Base-by-base conservation (phyloP, 1,140 invertebrate species). In the Diuraphis noxia region DNA sequence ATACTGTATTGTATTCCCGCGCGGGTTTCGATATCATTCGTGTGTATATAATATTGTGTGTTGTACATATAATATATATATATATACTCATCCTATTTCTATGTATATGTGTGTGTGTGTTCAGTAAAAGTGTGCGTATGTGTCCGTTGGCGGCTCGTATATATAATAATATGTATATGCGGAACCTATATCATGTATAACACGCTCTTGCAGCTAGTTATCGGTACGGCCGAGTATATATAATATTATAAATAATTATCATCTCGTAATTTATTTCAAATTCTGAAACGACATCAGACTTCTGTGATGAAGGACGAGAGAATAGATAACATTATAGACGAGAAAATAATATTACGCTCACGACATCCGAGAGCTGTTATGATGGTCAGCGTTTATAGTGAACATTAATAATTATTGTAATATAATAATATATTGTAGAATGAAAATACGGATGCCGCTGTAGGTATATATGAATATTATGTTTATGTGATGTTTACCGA, bases 21-120 rank as follows among this genome's bases (percentile, higher is more conserved):
- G 8, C 25, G n/a, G 43, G 43, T 86, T 86, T 86, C 85, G 85
- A 52, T 86, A 86, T 86, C 84, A 49, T 85, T 85, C 41, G 82
- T 46, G 30, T 34, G 72, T 79, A 79, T 79, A 79, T 36, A 79
- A 36, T 79, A 2, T 72, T 72, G n/a, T 72, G 30, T 72, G 13
- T 6, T 3, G 72, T 36, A 36, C 34, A 6, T 23, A 23, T 63
- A 63, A 30, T 30, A 52, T 30, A 30, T 56, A 30, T 63, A n/a
- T 63, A 63, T 72, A 17, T 19, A 72, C 34, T 63, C 34, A 72
- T 72, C 30, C 30, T 72, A 72, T 72, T n/a, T 5, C 56, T 10
- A 13, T 63, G 30, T 13, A 17, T 19, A 3, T 19, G 17, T 46
- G 46, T 49, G 21, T 49, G 46, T 49, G 41, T 9, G 41, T 43